phyloP scores from a whole-genome alignment of 2,888 invertebrate genomes.

The Parnassius orleans region DNA sequence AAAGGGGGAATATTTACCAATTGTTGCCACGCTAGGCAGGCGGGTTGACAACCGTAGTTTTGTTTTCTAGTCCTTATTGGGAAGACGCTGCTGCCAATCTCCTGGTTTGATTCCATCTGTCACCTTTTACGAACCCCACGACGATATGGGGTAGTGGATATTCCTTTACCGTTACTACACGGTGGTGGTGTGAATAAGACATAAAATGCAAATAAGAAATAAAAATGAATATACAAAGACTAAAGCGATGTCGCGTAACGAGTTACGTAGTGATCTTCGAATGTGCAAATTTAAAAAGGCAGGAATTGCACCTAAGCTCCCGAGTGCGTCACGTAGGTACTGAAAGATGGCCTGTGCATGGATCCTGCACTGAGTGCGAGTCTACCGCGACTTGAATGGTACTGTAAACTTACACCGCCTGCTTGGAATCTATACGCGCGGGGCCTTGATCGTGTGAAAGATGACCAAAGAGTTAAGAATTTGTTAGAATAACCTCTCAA shows the following conservation, averaged over 20 bases:
- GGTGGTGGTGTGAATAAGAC: neutral
- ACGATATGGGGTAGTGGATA: no score
- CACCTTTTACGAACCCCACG: no score
- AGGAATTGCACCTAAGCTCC: slow-evolving; percentile 21
- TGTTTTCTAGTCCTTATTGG: no score
- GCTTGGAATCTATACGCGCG: slow-evolving; percentile 43
- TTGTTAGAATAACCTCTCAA: slow-evolving; percentile 14
- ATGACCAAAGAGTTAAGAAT: slow-evolving; percentile 15
- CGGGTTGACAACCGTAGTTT: no score
- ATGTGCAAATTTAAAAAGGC: slow-evolving; percentile 14
- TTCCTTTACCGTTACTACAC: no score
- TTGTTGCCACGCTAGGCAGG: no score
- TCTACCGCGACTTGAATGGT: slow-evolving; percentile 30
- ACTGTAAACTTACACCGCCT: slow-evolving; percentile 38
- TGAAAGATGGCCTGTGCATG: slow-evolving; percentile 27
- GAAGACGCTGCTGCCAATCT: no score
- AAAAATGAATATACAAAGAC: neutral
- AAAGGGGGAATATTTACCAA: no score
- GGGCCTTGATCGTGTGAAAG: slow-evolving; percentile 35
- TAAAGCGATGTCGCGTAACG: neutral
- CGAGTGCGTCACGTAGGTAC: slow-evolving; percentile 29
- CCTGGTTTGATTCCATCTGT: no score
- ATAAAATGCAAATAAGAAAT: neutral
- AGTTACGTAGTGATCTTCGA: slow-evolving; percentile 6
- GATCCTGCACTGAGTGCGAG: slow-evolving; percentile 13